Conservation (phyloP, 2,797 vertebrate genomes). For the Labroides dimidiatus region DNA sequence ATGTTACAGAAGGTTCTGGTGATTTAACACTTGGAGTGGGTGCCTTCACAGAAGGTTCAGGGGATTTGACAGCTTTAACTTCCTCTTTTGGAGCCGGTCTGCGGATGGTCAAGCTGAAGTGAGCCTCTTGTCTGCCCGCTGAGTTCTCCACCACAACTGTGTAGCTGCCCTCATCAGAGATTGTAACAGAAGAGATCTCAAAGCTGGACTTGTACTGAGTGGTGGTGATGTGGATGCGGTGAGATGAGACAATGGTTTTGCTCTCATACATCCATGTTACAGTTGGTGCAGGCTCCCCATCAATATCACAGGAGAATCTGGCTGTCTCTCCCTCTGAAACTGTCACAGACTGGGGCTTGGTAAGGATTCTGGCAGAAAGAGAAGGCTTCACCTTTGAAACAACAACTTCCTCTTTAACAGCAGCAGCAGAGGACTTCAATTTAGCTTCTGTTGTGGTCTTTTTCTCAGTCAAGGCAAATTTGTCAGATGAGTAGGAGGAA, state of each 20-base stretch:
- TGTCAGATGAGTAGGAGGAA: slow-evolving; percentile 86
- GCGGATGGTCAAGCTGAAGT: slow-evolving; percentile 92
- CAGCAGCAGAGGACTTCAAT: slow-evolving; percentile 80
- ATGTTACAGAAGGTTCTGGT: slow-evolving; percentile 78
- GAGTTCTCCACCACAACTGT: slow-evolving; percentile 93
- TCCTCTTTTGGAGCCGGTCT: slow-evolving; percentile 86
- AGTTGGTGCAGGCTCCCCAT: slow-evolving; percentile 93
- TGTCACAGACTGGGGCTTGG: slow-evolving; percentile 93
- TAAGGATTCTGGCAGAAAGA: slow-evolving; percentile 92
- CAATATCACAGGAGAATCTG: slow-evolving; percentile 94
- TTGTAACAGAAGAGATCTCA: slow-evolving; percentile 90
- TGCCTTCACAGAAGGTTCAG: slow-evolving; percentile 79
- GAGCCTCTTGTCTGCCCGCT: slow-evolving; percentile 92
- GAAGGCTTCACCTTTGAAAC: slow-evolving; percentile 88
- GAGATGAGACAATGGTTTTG: slow-evolving; percentile 85
- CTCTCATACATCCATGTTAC: slow-evolving; percentile 90
- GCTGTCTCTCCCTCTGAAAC: slow-evolving; percentile 91
- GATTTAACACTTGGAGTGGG: slow-evolving; percentile 72
- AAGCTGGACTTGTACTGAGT: slow-evolving; percentile 95
- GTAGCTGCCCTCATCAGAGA: slow-evolving; percentile 93
- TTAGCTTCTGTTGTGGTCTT: slow-evolving; percentile 83
- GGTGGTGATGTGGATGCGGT: slow-evolving; percentile 87
- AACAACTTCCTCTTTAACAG: slow-evolving; percentile 82
- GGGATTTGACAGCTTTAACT: slow-evolving; percentile 87
- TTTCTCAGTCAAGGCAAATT: slow-evolving; percentile 79